Conservation (phyloP, 2,888 invertebrate genomes). For the Asteroscopus sphinx region DNA sequence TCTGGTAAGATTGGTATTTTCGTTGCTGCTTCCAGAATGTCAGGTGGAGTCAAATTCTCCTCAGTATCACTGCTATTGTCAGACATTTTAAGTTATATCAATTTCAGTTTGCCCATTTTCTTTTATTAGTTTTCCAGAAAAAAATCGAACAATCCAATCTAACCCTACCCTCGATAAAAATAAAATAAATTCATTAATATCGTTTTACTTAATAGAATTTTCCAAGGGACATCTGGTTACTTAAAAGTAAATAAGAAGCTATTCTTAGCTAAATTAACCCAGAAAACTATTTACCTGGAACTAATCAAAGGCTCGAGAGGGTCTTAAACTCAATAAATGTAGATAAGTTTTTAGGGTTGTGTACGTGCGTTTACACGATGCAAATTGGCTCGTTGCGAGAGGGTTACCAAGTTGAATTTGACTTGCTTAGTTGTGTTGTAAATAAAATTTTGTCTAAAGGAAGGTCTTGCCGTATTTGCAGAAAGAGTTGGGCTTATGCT, state of each 20-base stretch:
- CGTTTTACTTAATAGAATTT: conserved; percentile 31
- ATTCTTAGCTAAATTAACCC: conserved; percentile 54
- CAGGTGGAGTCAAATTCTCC: too few species aligned
- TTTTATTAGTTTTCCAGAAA: conserved; percentile 9
- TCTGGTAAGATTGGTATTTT: too few species aligned
- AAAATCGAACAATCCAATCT: conserved; percentile 28
- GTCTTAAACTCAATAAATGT: conserved; percentile 56
- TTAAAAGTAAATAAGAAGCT: conserved; percentile 53
- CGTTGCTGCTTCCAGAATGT: too few species aligned
- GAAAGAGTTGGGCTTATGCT: not conserved
- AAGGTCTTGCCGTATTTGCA: not conserved
- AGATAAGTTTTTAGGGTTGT: conserved; percentile 56
- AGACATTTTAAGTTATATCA: too few species aligned
- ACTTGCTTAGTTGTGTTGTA: conserved; percentile 21
- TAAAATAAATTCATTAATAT: conserved; percentile 31
- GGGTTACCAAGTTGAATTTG: conserved; percentile 32
- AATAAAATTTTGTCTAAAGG: conserved; percentile 17
- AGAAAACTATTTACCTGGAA: conserved; percentile 61
- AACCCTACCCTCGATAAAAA: conserved; percentile 25
- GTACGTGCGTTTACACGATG: conserved; percentile 53
- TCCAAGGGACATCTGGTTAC: conserved; percentile 32
- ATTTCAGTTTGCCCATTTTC: not conserved
- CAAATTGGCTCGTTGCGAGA: conserved; percentile 45
- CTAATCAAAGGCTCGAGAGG: conserved; percentile 51
- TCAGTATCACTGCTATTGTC: too few species aligned